A percentile compares a stretch with the other conserved stretches of the same genome.
These are phyloP conservation scores for Stenurella melanura DNA, from an alignment of 2,888 invertebrate species.

Conservation along the genomic window DNA sequence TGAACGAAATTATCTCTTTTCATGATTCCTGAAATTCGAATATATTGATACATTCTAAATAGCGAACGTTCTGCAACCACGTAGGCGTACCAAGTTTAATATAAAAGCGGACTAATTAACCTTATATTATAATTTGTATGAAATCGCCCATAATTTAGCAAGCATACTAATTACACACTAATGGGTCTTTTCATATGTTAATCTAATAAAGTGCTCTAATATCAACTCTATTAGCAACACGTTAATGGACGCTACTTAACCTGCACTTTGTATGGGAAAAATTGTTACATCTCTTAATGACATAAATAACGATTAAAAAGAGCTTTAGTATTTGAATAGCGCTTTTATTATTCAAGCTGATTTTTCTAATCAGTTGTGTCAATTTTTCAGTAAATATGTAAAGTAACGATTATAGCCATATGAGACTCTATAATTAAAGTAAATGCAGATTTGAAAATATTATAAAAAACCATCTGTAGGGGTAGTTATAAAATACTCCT, in stretches of 20 bases:
- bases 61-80: neutral
- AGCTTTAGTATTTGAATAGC: neutral
- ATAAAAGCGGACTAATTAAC: constrained; percentile 14
- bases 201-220: constrained; percentile 52
- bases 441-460: too few species aligned
- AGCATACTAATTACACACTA: constrained; percentile 55
- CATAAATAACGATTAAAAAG: neutral
- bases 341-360: neutral
- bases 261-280: neutral
- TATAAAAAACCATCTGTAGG: too few species aligned
- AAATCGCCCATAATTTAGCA: constrained; percentile 17
- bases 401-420: neutral
- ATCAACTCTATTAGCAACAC: constrained; percentile 50
- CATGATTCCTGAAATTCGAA: neutral
- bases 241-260: constrained; percentile 40
- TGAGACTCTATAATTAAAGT: neutral
- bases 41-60: neutral
- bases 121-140: constrained; percentile 20
- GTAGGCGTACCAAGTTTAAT: neutral
- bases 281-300: neutral
- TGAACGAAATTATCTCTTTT: neutral
- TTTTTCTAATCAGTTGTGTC: neutral
- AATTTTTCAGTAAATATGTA: neutral
- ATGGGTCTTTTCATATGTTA: constrained; percentile 56
- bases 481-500: too few species aligned